These are phyloP conservation scores for Pungitius pungitius DNA, from an alignment of 2,113 vertebrate species.

Conservation along the genomic window DNA sequence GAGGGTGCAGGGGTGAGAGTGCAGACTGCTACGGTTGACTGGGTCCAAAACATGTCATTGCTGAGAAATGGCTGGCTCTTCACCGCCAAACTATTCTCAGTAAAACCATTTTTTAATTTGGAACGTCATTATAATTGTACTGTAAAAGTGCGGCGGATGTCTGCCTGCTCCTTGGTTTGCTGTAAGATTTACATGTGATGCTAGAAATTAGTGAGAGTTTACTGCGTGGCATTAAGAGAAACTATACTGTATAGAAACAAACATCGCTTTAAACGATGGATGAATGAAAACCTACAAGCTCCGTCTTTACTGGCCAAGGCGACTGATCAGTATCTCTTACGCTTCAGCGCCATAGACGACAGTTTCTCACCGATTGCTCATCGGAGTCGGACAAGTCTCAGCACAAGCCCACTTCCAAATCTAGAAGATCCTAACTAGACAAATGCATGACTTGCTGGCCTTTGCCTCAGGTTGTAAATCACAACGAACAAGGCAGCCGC, in stretches of 20 bases:
- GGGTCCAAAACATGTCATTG: constrained; percentile 63
- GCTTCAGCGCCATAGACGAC: not conserved
- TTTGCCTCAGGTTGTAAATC: constrained; percentile 27
- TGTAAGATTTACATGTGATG: constrained; percentile 11
- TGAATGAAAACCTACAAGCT: constrained; percentile 1
- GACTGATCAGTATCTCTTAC: not conserved
- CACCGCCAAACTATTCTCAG: constrained; percentile 49
- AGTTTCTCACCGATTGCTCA: not conserved
- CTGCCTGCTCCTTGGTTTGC: constrained; percentile 4
- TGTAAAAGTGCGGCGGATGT: constrained; percentile 15
- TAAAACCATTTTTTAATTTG: constrained; percentile 26
- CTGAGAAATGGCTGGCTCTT: constrained; percentile 58
- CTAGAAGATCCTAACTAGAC: constrained; percentile 12
- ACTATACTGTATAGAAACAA: not conserved
- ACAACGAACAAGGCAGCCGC: constrained; percentile 26
- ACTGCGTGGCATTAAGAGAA: constrained; percentile 18
- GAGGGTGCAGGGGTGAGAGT: constrained; percentile 27
- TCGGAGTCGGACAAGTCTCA: not conserved
- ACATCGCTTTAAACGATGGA: not conserved
- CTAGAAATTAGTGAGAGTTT: constrained; percentile 14
- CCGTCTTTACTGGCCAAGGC: not conserved
- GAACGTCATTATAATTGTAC: not conserved
- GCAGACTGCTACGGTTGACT: constrained; percentile 44
- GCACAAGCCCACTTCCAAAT: not conserved
- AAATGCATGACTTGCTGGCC: not conserved